Percentiles rank a stretch among this genome's conserved stretches.
Evolutionary conservation across 2,888 invertebrate genomes (phyloP).

Genomic region (Unio pictorum): DNA sequence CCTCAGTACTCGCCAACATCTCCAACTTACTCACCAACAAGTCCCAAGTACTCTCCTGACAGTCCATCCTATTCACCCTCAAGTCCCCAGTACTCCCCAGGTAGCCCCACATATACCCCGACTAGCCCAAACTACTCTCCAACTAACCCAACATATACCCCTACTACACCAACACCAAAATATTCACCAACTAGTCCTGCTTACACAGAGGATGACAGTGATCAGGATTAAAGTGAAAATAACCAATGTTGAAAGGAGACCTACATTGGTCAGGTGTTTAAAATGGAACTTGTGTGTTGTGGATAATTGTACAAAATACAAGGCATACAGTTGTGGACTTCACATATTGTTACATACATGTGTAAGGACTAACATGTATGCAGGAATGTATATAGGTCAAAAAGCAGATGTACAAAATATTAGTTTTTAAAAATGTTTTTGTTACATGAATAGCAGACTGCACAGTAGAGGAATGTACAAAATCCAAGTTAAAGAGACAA

Average conservation of each 20-base stretch:
- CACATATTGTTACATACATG: too few relatives aligned
- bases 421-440: too few relatives aligned
- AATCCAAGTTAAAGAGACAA: too few relatives aligned
- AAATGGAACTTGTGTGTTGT: too few relatives aligned
- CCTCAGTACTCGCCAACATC: conserved; percentile 66
- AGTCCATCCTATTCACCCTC: conserved; percentile 79
- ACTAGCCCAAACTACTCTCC: conserved; percentile 64
- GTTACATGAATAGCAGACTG: too few relatives aligned
- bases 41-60: conserved; percentile 64
- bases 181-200: conserved; percentile 75
- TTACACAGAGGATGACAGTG: conserved; percentile 63
- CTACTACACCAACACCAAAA: conserved; percentile 75
- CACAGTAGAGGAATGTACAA: too few relatives aligned
- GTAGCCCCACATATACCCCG: conserved; percentile 79
- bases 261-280: too few relatives aligned
- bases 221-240: conserved; percentile 22
- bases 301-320: too few relatives aligned
- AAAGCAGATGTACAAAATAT: too few relatives aligned
- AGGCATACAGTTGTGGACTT: too few relatives aligned
- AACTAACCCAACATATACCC: conserved; percentile 63
- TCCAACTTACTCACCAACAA: conserved; percentile 66
- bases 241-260: not conserved
- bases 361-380: too few relatives aligned
- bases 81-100: conserved; percentile 63
- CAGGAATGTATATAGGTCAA: too few relatives aligned